Base-by-base conservation (phyloP, 2,797 vertebrate species). In the Platalea minor region DNA sequence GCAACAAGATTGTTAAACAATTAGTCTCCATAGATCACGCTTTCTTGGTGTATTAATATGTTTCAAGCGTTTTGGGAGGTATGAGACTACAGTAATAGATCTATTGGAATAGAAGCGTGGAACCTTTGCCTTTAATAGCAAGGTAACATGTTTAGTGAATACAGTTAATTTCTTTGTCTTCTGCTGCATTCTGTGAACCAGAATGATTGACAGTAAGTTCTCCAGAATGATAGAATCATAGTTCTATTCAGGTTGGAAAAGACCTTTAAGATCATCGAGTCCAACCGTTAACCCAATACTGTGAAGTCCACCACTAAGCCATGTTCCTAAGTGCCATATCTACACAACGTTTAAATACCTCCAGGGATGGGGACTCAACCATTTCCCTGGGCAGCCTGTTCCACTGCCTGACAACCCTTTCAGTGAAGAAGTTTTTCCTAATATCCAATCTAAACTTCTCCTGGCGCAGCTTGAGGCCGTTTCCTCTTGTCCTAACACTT, bases 1-100 rank as follows among this genome's bases (percentile, higher is more conserved):
- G 69, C 74, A 95, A 72, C 15, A 63, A 85, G 64, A 84, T 94
- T 91, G 86, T 89, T 89, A 88, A 96, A 73, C 68, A 85, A 46
- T 94, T 95, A 92, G 15, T 91, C 48, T 84, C 41, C 31, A 79
- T 46, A 65, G 48, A 37, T 82, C n/a, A 35, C 43, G 13, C 67
- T 80, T 91, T 90, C 46, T 63, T 85, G 14, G 15, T 77, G 14
- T 69, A 63, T 95, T 92, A 56, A 82, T 89, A 28, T 35, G 23
- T 64, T 91, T 81, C 60, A 89, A 51, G 26, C 14, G 4, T 85
- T 88, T 82, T 60, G 45, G 68, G 51, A 88, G 37, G 45, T 46
- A 54, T 20, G 21, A 95, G 33, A 35, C 50, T 46, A 61, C 8
- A 61, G 35, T 43, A 57, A 45, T 56, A 51, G 13, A 72, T 77